Evolutionary conservation across 2,113 vertebrate species (phyloP), one percentile per base, ranked within the genome.

Genomic region (Thamnaconus septentrionalis): DNA sequence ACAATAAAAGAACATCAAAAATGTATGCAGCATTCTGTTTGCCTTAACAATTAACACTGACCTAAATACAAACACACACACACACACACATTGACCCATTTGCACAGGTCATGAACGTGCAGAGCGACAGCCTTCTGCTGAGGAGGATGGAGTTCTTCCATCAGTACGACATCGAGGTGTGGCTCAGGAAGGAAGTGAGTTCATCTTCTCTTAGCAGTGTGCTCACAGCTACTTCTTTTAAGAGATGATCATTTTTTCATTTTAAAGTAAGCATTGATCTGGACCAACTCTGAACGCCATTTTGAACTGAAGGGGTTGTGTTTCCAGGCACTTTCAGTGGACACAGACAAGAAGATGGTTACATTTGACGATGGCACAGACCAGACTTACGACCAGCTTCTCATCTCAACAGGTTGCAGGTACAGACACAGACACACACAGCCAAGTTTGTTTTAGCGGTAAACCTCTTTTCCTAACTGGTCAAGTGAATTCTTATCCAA

Each of bases 401-500:
- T 96, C 44, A 80, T 96, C 51, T 92, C 94, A 10, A 94, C 93
- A 0, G 94, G 94, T 64, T 92, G 92, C 88, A 90, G 89, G 94
- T 95, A 79, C 74, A 84, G 18, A 64, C 8, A 79, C 74, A 84
- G 18, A 64, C 8, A 45, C 44, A 50, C 41, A 62, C 9, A 12
- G 11, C 10, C n/a, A 11, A 50, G 10, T 11, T 50, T n/a, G 18
- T 31, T 31, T 31, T 31, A 31, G 18, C 18, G 18, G 18, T 31
- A 31, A 31, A 31, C 18, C 18, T 31, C 18, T 31, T 31, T 31
- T 1, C 18, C 18, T 31, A 31, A 31, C 18, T 31, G 18, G 18
- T 31, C 18, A 31, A 31, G 18, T 31, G 18, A 31, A 31, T 31
- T 31, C 18, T 1, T 31, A 31, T 31, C 18, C 18, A 31, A 31